Evolutionary conservation across 2,888 invertebrate species (phyloP).

Genomic region (Leptarthrus brevirostris): DNA sequence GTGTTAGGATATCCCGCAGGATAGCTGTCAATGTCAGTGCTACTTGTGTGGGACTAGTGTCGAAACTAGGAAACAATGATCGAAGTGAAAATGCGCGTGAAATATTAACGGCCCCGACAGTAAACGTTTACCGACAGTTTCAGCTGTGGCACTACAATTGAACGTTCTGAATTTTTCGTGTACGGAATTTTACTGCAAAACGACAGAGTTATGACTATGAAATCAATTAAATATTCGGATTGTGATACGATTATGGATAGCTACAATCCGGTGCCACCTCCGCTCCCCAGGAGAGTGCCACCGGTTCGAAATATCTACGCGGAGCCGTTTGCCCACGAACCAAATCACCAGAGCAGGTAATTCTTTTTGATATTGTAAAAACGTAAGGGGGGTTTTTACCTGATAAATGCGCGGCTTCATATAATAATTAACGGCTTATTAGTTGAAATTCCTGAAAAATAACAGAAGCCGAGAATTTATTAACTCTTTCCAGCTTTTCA

Average conservation of each 20-base stretch:
- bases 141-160: background rate
- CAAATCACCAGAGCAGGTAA: conserved; percentile 67
- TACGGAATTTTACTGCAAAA: conserved; percentile 6
- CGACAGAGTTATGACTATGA: conserved; percentile 65
- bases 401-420: background rate
- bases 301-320: conserved; percentile 67
- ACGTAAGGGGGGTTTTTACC: too few relatives aligned
- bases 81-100: conserved; percentile 25
- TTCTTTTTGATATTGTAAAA: conserved; percentile 19
- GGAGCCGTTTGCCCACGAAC: conserved; percentile 68
- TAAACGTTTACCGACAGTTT: background rate
- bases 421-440: conserved; percentile 24
- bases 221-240: conserved; percentile 68
- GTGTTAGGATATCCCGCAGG: background rate
- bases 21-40: background rate
- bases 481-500: too few relatives aligned
- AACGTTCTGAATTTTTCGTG: conserved; percentile 5
- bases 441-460: background rate
- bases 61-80: conserved; percentile 1
- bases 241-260: conserved; percentile 69
- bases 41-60: background rate
- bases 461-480: too few relatives aligned
- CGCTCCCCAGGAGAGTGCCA: conserved; percentile 66
- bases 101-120: conserved; percentile 4
- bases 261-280: conserved; percentile 68